A percentile compares a stretch with the other conserved stretches of the same genome.
These are phyloP conservation scores for Macquaria ambigua DNA, from an alignment of 2,113 vertebrate genomes.

Conservation along the genomic window DNA sequence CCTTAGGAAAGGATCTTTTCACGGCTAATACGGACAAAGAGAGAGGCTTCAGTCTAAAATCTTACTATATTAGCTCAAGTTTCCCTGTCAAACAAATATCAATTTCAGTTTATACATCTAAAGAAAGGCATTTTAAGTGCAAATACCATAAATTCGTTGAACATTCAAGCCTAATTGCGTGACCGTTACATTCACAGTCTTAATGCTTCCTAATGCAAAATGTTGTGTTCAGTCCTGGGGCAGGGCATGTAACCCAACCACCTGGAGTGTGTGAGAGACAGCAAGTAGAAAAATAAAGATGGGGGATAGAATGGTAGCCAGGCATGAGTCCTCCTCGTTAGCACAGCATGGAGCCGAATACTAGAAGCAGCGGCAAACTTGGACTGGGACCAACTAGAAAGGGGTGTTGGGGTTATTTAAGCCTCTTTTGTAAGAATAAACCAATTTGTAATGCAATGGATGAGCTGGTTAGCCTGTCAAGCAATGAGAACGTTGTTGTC, in stretches of 20 bases:
- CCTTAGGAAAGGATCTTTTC: neutral
- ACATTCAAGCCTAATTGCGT: neutral
- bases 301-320: neutral
- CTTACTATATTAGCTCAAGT: neutral
- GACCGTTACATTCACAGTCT: neutral
- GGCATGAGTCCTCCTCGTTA: neutral
- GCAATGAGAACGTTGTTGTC: neutral
- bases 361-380: neutral
- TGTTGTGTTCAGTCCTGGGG: slow-evolving; percentile 13
- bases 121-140: neutral
- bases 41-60: neutral
- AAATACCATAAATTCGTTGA: neutral
- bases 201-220: neutral
- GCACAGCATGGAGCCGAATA: neutral
- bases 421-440: neutral
- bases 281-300: neutral
- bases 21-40: neutral
- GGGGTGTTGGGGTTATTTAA: neutral
- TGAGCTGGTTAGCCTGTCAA: neutral
- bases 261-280: slow-evolving; percentile 2
- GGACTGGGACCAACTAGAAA: neutral
- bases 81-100: neutral
- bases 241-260: neutral
- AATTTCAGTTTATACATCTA: neutral
- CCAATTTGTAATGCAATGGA: neutral